A percentile compares a stretch with the other conserved stretches of the same genome.
phyloP scores from a whole-genome alignment of 1,140 invertebrate genomes.

The Linepithema humile region DNA sequence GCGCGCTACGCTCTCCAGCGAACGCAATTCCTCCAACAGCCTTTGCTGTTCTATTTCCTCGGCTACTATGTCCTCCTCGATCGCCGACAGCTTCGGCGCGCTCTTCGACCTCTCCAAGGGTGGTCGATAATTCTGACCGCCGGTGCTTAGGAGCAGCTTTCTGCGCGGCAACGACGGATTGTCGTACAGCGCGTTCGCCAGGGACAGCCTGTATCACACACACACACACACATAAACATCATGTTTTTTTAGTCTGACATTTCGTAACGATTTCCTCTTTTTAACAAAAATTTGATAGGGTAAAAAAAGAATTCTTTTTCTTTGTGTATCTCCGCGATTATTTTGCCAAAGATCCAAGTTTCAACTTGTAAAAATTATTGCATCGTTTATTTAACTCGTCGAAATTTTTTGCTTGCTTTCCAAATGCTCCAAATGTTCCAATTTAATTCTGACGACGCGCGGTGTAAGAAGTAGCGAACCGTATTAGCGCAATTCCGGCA shows the following conservation, averaged over 20 bases:
- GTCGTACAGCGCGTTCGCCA: slow-evolving; percentile 94
- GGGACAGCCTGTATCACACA: slow-evolving; percentile 87
- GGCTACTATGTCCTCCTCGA: slow-evolving; percentile 95
- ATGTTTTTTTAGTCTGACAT: background rate
- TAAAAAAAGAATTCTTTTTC: too few species aligned
- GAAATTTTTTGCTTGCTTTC: background rate
- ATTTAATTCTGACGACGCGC: too few species aligned
- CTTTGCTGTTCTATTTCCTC: slow-evolving; percentile 88
- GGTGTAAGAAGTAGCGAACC: background rate
- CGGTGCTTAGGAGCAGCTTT: slow-evolving; percentile 92
- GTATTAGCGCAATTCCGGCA: background rate
- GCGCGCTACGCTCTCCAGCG: slow-evolving; percentile 79
- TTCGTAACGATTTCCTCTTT: too few species aligned
- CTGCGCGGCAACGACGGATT: slow-evolving; percentile 92
- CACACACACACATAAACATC: background rate
- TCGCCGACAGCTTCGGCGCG: slow-evolving; percentile 96
- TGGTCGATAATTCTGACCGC: slow-evolving; percentile 93
- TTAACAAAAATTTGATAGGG: too few species aligned
- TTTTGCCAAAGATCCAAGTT: too few species aligned
- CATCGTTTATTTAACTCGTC: too few species aligned
- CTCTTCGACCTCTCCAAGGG: slow-evolving; percentile 97
- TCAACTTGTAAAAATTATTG: too few species aligned
- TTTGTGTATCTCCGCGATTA: too few species aligned
- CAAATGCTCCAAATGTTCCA: background rate
- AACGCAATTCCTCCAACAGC: slow-evolving; percentile 80